Conservation (phyloP, 2,113 vertebrate genomes). For the Hipposideros armiger region DNA sequence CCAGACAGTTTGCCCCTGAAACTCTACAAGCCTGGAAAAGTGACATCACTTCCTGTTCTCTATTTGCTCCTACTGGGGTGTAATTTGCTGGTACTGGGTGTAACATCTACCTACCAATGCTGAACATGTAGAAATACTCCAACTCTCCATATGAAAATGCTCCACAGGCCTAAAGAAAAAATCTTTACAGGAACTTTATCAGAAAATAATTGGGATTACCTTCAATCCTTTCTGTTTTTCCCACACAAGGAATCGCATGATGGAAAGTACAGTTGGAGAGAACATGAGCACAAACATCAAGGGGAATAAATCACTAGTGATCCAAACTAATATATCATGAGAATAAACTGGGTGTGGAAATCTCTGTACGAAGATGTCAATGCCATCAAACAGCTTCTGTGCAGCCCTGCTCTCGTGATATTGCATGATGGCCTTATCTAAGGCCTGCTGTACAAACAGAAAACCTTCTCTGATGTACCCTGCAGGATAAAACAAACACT, state of each 20-base stretch:
- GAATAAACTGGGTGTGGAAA: constrained; percentile 93
- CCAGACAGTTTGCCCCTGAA: neutral
- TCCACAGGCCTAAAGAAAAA: neutral
- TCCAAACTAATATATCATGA: constrained; percentile 92
- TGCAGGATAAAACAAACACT: constrained; percentile 69
- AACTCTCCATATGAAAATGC: neutral
- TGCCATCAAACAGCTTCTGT: constrained; percentile 82
- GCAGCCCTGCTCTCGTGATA: constrained; percentile 84
- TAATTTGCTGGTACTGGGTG: neutral
- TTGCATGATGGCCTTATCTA: constrained; percentile 94
- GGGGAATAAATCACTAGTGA: constrained; percentile 94
- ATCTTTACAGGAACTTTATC: constrained; percentile 1
- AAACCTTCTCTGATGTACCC: constrained; percentile 95
- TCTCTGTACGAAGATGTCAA: constrained; percentile 89
- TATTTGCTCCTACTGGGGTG: neutral
- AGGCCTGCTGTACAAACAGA: constrained; percentile 92
- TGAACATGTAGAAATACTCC: neutral
- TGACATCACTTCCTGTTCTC: neutral
- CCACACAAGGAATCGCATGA: constrained; percentile 91
- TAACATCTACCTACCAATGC: neutral
- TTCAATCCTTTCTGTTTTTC: constrained; percentile 97
- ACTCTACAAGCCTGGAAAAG: neutral
- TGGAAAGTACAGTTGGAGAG: constrained; percentile 95
- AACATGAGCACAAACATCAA: constrained; percentile 96
- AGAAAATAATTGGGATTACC: constrained; percentile 83